Evolutionary conservation across 2,113 vertebrate genomes (phyloP), one percentile per base, ranked within the genome.

Genomic region (Notarius quadriscutis): DNA sequence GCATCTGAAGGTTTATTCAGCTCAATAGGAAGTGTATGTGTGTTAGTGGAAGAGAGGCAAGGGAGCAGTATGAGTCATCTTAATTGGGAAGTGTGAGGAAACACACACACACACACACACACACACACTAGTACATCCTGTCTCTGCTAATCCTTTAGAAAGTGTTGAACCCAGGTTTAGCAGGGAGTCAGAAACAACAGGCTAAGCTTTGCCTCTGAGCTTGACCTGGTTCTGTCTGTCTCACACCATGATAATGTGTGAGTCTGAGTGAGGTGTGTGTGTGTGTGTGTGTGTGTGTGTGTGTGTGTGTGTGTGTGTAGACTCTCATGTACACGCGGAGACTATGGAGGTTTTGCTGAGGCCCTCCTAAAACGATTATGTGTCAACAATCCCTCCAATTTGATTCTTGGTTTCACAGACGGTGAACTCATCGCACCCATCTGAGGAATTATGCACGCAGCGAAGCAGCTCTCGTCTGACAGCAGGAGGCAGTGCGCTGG

Each of bases 381-480:
- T 95, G 94, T 95, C 94, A 95, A 93, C 94, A 94, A 91, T 93
- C 86, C 91, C 81, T 86, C 88, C 93, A 92, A 93, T 94, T 94
- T 93, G 91, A 91, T 93, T 94, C 89, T 92, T 90, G 92, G 91
- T 93, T 93, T 94, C 93, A 93, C 93, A 91, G 90, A 88, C 62
- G 91, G 90, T 95, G 93, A 95, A 95, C 95, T 95, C 93, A 94
- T 95, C 93, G 85, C 92, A 95, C 92, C 93, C 93, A 94, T 94
- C 93, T 92, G 88, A 94, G 94, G 94, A 95, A 95, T 95, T 94
- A 94, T 94, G 92, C 94, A 93, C 93, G 92, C 91, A 85, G 90
- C 91, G 92, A 92, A 86, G 91, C 93, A 87, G 91, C 93, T 93
- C 93, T 94, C 93, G 94, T 92, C 94, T 94, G 93, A 94, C 93